Evolutionary conservation across 1,140 invertebrate genomes (phyloP).

Genomic region (Psilanteris sp.): DNA sequence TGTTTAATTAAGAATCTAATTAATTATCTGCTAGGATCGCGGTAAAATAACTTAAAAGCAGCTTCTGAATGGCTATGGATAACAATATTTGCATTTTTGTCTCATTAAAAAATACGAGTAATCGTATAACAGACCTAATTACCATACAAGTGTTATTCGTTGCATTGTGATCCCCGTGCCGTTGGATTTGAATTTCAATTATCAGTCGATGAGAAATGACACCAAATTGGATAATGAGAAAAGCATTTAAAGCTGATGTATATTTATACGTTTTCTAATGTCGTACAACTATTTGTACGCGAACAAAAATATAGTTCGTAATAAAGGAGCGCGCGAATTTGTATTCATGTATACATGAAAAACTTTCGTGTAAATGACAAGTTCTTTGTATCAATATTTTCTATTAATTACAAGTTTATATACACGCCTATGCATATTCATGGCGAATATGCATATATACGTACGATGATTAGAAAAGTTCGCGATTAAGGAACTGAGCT

Average conservation of each 20-base stretch:
- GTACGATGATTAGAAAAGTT: no score
- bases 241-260: background rate
- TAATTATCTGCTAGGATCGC: slow-evolving; percentile 25
- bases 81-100: slow-evolving; percentile 18
- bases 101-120: slow-evolving; percentile 22
- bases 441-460: no score
- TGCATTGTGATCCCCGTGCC: slow-evolving; percentile 1
- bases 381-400: no score
- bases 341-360: no score
- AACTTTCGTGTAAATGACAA: no score
- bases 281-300: no score
- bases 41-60: slow-evolving; percentile 14
- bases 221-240: slow-evolving; percentile 4
- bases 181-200: slow-evolving; percentile 21
- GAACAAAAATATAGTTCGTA: no score
- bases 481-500: no score
- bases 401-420: no score
- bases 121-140: slow-evolving; percentile 27
- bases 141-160: slow-evolving; percentile 6
- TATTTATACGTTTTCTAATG: no score
- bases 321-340: no score
- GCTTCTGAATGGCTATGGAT: background rate
- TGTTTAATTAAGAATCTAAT: slow-evolving; percentile 37
- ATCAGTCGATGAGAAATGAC: background rate
- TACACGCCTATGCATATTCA: no score